Conservation (phyloP, 1,140 invertebrate species). For the Drosophila tsacasi region DNA sequence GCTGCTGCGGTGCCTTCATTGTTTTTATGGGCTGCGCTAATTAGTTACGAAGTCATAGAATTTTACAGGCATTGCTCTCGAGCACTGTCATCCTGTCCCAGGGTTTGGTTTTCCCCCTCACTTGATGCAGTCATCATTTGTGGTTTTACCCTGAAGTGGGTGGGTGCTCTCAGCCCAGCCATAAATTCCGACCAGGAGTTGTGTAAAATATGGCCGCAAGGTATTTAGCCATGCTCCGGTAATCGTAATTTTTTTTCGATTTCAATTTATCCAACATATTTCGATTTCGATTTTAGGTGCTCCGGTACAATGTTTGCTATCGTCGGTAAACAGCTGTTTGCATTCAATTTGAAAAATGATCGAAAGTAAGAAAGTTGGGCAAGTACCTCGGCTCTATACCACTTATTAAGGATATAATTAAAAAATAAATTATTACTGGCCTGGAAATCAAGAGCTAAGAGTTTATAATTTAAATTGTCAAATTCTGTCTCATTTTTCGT, state of each 20-base stretch:
- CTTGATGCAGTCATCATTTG: constrained; percentile 59
- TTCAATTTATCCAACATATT: no score
- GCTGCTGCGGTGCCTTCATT: constrained; percentile 68
- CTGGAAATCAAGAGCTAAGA: not conserved
- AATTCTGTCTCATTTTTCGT: no score
- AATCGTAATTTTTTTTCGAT: no score
- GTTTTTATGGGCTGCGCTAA: constrained; percentile 84
- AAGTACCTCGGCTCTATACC: not conserved
- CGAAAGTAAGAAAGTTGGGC: not conserved
- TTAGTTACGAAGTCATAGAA: constrained; percentile 85
- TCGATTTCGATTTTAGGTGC: no score
- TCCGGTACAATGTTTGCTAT: no score
- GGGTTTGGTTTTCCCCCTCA: not conserved
- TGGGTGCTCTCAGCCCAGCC: not conserved
- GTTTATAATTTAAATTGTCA: not conserved
- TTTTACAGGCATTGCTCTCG: constrained; percentile 78
- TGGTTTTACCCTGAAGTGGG: constrained; percentile 29
- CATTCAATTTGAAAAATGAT: no score
- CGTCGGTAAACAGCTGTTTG: no score
- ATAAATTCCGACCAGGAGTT: not conserved
- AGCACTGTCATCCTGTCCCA: constrained; percentile 56
- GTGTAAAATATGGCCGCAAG: constrained; percentile 22
- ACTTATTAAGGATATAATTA: not conserved
- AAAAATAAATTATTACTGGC: no score
- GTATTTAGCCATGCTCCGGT: no score